A percentile compares a stretch with the other conserved stretches of the same genome.
phyloP scores from a whole-genome alignment of 2,888 invertebrate species.

The Odontothrips loti region DNA sequence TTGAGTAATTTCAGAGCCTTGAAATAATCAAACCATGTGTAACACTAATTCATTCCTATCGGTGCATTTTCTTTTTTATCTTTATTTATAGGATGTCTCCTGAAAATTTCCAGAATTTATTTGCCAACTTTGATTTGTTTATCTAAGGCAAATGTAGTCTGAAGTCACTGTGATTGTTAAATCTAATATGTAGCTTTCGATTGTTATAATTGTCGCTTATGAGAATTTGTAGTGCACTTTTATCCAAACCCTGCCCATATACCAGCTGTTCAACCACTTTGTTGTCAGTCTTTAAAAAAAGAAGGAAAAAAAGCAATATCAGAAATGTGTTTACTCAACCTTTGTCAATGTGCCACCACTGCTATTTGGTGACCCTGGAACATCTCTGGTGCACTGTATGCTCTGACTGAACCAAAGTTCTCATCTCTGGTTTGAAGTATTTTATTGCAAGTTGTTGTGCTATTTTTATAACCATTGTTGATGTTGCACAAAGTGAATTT shows the following conservation, averaged over 20 bases:
- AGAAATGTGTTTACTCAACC: too few relatives aligned
- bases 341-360: too few relatives aligned
- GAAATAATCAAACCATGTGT: too few relatives aligned
- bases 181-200: background rate
- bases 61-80: too few relatives aligned
- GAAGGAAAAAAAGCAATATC: too few relatives aligned
- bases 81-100: background rate
- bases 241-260: too few relatives aligned
- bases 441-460: background rate
- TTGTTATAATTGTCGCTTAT: too few relatives aligned
- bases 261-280: too few relatives aligned
- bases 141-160: background rate
- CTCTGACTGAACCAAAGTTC: background rate
- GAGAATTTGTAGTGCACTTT: too few relatives aligned
- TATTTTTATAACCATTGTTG: background rate
- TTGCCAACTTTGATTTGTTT: background rate
- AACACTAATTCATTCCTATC: too few relatives aligned
- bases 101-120: background rate
- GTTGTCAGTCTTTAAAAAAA: too few relatives aligned
- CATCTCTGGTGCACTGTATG: background rate
- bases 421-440: background rate
- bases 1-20: background rate
- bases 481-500: background rate
- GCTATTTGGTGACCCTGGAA: too few relatives aligned
- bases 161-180: constrained; percentile 16